Conservation (phyloP, 2,888 invertebrate genomes). For the Hemicrepidius hirtus region DNA sequence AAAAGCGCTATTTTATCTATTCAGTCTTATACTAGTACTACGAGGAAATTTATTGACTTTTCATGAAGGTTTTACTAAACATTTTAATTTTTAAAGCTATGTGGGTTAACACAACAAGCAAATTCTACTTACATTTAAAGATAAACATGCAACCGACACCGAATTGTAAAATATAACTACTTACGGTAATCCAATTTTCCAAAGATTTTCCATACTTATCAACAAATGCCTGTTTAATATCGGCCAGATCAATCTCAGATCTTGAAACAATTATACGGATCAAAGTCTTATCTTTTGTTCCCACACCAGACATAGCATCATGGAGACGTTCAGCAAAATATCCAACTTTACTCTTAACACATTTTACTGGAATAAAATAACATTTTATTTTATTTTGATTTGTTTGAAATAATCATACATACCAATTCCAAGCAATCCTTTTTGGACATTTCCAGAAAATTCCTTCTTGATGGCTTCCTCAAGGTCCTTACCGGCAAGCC, state of each 20-base stretch:
- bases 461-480: conserved; percentile 90
- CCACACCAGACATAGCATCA: conserved; percentile 92
- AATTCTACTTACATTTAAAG: not conserved
- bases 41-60: conserved; percentile 7
- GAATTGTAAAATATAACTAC: conserved; percentile 65
- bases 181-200: conserved; percentile 90
- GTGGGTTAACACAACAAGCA: conserved; percentile 24
- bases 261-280: conserved; percentile 94
- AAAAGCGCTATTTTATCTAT: not conserved
- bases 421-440: conserved; percentile 93
- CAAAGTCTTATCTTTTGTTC: conserved; percentile 92
- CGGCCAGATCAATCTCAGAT: conserved; percentile 93
- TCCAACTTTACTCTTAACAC: conserved; percentile 91
- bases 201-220: conserved; percentile 87
- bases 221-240: conserved; percentile 93
- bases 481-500: conserved; percentile 87
- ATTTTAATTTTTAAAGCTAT: conserved; percentile 15
- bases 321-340: conserved; percentile 95
- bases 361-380: conserved; percentile 78
- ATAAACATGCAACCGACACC: conserved; percentile 17
- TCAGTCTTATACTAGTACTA: not conserved
- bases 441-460: conserved; percentile 90
- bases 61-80: too few species aligned
- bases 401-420: conserved; percentile 63
- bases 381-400: not conserved